phyloP scores from a whole-genome alignment of 2,797 vertebrate genomes.

The Sternarchorhynchus goeldii region DNA sequence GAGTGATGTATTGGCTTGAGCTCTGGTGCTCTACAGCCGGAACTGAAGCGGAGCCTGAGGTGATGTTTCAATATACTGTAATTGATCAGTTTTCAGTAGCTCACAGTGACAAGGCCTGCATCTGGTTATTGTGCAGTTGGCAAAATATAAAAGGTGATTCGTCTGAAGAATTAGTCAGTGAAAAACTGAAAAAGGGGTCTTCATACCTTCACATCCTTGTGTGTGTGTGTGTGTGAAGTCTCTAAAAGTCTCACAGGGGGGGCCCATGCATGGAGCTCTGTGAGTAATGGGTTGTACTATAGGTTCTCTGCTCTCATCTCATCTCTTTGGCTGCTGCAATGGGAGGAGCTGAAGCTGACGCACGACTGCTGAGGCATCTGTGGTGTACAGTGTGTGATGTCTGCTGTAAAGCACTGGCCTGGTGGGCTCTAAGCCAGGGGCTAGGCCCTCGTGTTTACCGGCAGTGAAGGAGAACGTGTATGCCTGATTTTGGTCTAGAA shows the following conservation, averaged over 20 bases:
- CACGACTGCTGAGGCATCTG: neutral
- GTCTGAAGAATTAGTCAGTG: neutral
- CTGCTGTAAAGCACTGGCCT: neutral
- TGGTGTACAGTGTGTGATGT: slow-evolving; percentile 21
- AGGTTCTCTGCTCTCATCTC: neutral
- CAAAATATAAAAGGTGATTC: neutral
- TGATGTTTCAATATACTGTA: neutral
- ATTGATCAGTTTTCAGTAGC: neutral
- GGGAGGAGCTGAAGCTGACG: neutral
- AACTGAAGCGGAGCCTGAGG: slow-evolving; percentile 4
- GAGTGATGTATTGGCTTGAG: neutral
- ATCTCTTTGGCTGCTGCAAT: slow-evolving; percentile 9
- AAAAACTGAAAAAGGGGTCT: too few species aligned
- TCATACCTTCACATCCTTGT: too few species aligned
- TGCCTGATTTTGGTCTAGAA: neutral
- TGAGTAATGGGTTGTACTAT: too few species aligned
- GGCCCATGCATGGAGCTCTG: too few species aligned
- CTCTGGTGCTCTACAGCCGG: neutral
- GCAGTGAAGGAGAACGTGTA: neutral
- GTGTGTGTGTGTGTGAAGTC: neutral
- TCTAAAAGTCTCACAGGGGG: too few species aligned
- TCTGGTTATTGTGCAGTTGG: neutral
- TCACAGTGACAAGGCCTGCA: neutral
- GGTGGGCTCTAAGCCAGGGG: slow-evolving; percentile 7
- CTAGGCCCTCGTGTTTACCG: slow-evolving; percentile 13